Percentiles rank a stretch among this genome's conserved stretches.
Conservation (phyloP, 2,888 invertebrate species). For the Lasioglossum figueresi region DNA sequence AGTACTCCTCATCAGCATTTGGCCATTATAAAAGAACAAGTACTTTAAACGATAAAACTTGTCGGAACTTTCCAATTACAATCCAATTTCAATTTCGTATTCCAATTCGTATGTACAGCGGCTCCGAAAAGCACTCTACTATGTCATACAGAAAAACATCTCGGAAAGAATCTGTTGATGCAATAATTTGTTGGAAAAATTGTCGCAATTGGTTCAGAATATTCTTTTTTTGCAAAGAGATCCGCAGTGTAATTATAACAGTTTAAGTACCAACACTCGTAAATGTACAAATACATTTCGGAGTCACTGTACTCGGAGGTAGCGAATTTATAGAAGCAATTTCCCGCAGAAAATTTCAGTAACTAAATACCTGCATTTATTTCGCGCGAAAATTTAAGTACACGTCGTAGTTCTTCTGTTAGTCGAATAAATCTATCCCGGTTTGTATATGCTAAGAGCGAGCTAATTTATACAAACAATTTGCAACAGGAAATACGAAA, state of each 20-base stretch:
- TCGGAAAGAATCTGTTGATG: not conserved
- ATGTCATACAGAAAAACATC: not conserved
- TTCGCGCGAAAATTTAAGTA: not conserved
- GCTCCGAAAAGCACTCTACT: not conserved
- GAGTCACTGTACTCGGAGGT: not conserved
- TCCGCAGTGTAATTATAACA: not conserved
- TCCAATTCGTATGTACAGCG: too few relatives aligned
- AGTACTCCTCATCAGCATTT: not conserved
- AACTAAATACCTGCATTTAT: not conserved
- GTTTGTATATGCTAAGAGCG: not conserved
- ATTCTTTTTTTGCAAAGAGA: not conserved
- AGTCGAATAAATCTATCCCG: slow-evolving; percentile 7
- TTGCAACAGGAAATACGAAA: slow-evolving; percentile 17
- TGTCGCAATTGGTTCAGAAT: not conserved
- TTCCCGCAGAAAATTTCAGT: not conserved
- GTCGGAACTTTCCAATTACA: not conserved
- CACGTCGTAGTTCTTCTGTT: not conserved
- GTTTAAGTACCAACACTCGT: not conserved
- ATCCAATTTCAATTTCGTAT: not conserved
- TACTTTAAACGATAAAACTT: not conserved
- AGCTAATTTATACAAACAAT: slow-evolving; percentile 40
- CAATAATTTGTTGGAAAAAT: not conserved
- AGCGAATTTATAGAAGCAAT: not conserved
- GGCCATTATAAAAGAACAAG: not conserved
- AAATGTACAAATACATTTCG: not conserved